These are phyloP conservation scores for Hoplias malabaricus DNA, from an alignment of 2,113 vertebrate species.

Conservation along the genomic window DNA sequence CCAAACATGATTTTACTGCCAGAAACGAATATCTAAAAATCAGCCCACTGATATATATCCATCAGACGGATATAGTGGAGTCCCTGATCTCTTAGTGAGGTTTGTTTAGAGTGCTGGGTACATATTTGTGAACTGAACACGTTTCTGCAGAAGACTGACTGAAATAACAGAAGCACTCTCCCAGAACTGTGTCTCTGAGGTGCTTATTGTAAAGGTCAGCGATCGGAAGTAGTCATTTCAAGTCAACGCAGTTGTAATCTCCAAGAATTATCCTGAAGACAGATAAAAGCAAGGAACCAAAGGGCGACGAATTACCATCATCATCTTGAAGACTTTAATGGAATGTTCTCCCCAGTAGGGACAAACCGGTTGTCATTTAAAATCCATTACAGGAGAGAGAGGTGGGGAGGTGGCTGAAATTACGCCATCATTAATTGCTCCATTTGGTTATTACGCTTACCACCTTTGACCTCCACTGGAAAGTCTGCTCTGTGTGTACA, in stretches of 20 bases:
- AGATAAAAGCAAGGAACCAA: conserved; percentile 3
- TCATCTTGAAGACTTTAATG: conserved; percentile 63
- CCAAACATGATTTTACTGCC: no score
- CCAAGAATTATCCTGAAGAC: conserved; percentile 19
- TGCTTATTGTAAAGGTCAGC: conserved; percentile 19
- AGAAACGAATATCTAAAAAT: no score
- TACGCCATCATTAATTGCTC: conserved; percentile 66
- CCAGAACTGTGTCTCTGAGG: conserved; percentile 11
- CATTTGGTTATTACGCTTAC: conserved; percentile 57
- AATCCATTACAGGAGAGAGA: conserved; percentile 65
- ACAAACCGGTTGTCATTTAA: conserved; percentile 66
- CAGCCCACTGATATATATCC: not conserved
- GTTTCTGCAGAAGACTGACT: not conserved
- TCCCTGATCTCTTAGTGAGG: not conserved
- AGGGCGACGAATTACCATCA: conserved; percentile 61
- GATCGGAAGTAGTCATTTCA: conserved; percentile 8
- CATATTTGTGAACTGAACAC: conserved; percentile 5
- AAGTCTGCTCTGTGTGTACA: conserved; percentile 52
- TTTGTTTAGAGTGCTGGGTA: not conserved
- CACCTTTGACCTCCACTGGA: conserved; percentile 60
- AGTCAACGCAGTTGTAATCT: conserved; percentile 23
- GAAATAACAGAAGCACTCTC: not conserved
- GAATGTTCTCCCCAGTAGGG: conserved; percentile 60
- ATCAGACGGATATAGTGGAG: not conserved
- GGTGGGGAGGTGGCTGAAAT: conserved; percentile 60